phyloP scores from a whole-genome alignment of 2,113 vertebrate genomes.

The Serilophus lunatus region DNA sequence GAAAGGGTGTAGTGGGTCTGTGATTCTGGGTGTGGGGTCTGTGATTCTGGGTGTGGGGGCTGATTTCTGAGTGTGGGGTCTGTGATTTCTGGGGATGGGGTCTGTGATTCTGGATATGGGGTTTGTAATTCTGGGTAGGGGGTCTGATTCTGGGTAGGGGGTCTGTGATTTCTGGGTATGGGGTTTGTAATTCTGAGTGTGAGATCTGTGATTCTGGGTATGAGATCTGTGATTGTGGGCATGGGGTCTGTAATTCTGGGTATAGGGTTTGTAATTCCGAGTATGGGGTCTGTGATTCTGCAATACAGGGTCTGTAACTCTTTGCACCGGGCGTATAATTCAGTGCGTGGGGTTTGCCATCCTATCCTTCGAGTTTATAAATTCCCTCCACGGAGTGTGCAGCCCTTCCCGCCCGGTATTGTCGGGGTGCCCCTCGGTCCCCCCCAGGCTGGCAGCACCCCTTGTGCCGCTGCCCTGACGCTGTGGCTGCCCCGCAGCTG shows the following conservation, averaged over 20 bases:
- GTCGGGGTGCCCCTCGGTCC: too few species aligned
- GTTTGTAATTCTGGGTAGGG: neutral
- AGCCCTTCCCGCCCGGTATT: too few species aligned
- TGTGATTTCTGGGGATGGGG: neutral
- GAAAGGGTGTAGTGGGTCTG: neutral
- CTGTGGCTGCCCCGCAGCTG: slow-evolving; percentile 15
- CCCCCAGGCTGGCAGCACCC: too few species aligned
- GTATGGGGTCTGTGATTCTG: neutral
- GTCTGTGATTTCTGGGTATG: neutral
- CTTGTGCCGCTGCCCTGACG: neutral
- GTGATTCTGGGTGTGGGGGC: neutral
- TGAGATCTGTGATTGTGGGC: neutral
- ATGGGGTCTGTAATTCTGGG: neutral
- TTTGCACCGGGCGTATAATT: too few species aligned
- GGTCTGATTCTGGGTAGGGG: neutral
- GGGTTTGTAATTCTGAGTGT: too few species aligned
- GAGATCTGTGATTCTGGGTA: neutral
- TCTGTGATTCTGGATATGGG: neutral
- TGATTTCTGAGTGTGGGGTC: neutral
- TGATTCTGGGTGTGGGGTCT: neutral
- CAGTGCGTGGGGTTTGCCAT: neutral
- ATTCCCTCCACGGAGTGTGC: too few species aligned
- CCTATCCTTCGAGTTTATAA: too few species aligned
- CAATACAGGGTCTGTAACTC: neutral
- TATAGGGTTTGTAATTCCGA: neutral